Percentiles rank a stretch among this genome's conserved stretches.
Evolutionary conservation across 53 echinoderm and acorn worm genomes (phyloP).

Genomic region (Zoroaster sp.): DNA sequence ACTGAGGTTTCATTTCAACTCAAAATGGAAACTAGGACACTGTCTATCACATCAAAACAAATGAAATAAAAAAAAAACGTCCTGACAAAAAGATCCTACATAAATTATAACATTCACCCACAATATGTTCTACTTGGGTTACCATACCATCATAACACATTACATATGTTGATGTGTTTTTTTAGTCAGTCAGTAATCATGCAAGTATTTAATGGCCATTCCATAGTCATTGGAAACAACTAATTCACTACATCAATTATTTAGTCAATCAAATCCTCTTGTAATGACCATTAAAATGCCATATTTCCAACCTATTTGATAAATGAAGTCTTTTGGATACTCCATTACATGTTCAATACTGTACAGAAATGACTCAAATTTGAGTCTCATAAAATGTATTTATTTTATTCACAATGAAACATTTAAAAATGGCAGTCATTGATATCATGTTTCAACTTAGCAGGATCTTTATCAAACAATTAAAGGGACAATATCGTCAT

Average conservation of each 20-base stretch:
- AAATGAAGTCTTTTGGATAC: neutral
- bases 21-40: too few species aligned
- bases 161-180: neutral
- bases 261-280: neutral
- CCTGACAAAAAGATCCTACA: neutral
- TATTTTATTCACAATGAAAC: too few species aligned
- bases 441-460: too few species aligned
- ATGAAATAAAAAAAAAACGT: neutral
- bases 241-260: neutral
- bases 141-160: neutral
- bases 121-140: neutral
- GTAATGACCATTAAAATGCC: neutral
- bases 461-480: too few species aligned
- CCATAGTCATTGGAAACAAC: neutral
- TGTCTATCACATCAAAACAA: neutral
- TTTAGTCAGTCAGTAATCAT: constrained; percentile 14
- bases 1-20: too few species aligned
- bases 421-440: too few species aligned
- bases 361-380: too few species aligned
- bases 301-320: neutral
- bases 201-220: constrained; percentile 18
- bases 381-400: too few species aligned
- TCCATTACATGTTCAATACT: too few species aligned
- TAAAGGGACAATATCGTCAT: too few species aligned
- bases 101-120: neutral